Percentiles rank a stretch among this genome's conserved stretches.
phyloP scores from a whole-genome alignment of 2,797 vertebrate genomes.

The Morus bassanus region DNA sequence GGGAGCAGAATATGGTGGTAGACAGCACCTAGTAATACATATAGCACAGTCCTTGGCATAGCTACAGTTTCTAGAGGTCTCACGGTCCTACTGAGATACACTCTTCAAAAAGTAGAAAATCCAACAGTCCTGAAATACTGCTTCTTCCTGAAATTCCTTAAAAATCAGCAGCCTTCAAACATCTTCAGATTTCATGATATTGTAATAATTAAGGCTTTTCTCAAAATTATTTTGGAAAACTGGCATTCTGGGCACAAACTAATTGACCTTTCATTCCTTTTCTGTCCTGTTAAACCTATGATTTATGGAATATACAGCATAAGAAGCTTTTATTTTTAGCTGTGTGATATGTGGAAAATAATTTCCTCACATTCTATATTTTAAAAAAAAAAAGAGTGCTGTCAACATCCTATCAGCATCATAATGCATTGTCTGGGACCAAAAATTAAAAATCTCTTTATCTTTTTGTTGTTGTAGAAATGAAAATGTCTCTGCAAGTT shows the following conservation, averaged over 20 bases:
- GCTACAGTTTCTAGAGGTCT: neutral
- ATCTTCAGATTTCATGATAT: neutral
- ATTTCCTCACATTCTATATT: neutral
- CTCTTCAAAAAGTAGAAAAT: neutral
- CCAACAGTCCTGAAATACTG: neutral
- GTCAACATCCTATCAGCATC: neutral
- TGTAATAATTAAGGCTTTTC: neutral
- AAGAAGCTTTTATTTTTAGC: neutral
- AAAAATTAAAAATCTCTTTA: neutral
- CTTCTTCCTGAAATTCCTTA: neutral
- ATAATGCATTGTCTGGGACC: neutral
- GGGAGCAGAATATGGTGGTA: neutral
- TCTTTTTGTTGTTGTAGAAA: neutral
- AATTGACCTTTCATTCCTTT: neutral
- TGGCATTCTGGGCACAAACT: neutral
- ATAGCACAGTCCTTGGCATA: neutral
- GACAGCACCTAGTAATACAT: neutral
- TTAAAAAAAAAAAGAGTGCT: neutral
- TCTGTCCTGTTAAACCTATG: neutral
- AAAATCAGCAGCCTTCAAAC: neutral
- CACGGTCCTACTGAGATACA: neutral
- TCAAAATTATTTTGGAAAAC: neutral
- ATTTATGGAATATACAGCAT: neutral
- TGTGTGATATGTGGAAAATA: neutral
- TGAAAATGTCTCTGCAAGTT: neutral